These are phyloP conservation scores for Halocynthia aurantium DNA, from an alignment of 23 tunicate species.

Conservation along the genomic window DNA sequence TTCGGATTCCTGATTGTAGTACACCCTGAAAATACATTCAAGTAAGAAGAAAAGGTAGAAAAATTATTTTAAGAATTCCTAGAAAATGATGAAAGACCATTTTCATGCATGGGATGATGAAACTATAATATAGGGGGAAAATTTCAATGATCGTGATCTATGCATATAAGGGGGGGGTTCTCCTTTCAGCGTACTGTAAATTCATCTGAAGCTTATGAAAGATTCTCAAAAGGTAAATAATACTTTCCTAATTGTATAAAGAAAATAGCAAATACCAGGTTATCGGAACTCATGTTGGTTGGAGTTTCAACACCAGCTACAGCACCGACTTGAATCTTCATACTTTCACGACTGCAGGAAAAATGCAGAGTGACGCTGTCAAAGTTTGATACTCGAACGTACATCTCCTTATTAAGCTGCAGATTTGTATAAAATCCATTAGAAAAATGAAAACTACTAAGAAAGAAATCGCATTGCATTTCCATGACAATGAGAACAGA, in stretches of 20 bases:
- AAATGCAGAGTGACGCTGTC: conserved; percentile 42
- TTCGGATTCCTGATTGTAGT: conserved; percentile 31
- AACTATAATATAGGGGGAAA: too few relatives aligned
- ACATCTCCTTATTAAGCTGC: conserved; percentile 76
- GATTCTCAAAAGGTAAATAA: background rate
- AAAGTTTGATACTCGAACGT: conserved; percentile 38
- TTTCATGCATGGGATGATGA: too few relatives aligned
- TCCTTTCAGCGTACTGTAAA: too few relatives aligned
- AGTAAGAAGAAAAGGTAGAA: too few relatives aligned
- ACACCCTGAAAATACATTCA: conserved; percentile 12
- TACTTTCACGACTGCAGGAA: conserved; percentile 39
- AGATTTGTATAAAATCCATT: background rate
- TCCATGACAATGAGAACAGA: background rate
- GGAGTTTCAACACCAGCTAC: conserved; percentile 19
- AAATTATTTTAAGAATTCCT: too few relatives aligned
- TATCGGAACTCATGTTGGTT: background rate
- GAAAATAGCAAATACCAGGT: background rate
- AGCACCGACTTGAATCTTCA: conserved; percentile 66
- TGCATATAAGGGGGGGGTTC: too few relatives aligned
- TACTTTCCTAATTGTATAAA: background rate
- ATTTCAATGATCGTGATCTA: too few relatives aligned
- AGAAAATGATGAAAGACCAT: too few relatives aligned
- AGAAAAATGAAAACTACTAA: background rate
- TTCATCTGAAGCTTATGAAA: background rate
- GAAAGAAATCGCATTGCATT: background rate